Conservation (phyloP, 2,888 invertebrate genomes). For the Dynastes grantii region DNA sequence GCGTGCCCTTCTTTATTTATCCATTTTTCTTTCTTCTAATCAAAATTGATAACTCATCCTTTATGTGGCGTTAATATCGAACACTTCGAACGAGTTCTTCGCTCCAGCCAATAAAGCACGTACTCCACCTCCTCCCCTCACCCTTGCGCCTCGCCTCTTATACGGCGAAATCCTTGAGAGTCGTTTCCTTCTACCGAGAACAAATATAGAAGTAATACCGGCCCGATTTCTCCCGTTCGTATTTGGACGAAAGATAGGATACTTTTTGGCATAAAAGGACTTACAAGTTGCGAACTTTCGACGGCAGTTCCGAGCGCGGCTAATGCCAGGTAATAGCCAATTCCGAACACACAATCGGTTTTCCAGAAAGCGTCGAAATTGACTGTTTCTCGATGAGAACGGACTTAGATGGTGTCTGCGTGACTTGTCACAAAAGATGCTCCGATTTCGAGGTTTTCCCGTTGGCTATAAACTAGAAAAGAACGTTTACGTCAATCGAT, state of each 20-base stretch:
- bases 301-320: conserved; percentile 31
- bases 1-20: no score
- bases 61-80: conserved; percentile 1
- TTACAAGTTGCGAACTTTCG: conserved; percentile 42
- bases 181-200: conserved; percentile 25
- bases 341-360: conserved; percentile 56
- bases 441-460: not conserved
- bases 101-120: not conserved
- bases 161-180: conserved; percentile 11
- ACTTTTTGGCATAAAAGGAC: conserved; percentile 47
- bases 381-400: conserved; percentile 54
- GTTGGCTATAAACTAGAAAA: no score
- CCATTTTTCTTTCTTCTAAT: no score
- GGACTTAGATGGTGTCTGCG: conserved; percentile 48
- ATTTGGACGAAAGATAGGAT: conserved; percentile 16
- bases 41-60: not conserved
- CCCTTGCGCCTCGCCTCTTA: not conserved
- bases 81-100: not conserved
- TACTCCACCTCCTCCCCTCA: not conserved
- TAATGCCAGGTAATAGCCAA: conserved; percentile 54
- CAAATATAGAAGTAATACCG: conserved; percentile 33
- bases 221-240: not conserved
- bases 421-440: conserved; percentile 37
- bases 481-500: no score
- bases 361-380: conserved; percentile 54